Conservation (phyloP, 2,113 vertebrate species). For the Meriones unguiculatus region DNA sequence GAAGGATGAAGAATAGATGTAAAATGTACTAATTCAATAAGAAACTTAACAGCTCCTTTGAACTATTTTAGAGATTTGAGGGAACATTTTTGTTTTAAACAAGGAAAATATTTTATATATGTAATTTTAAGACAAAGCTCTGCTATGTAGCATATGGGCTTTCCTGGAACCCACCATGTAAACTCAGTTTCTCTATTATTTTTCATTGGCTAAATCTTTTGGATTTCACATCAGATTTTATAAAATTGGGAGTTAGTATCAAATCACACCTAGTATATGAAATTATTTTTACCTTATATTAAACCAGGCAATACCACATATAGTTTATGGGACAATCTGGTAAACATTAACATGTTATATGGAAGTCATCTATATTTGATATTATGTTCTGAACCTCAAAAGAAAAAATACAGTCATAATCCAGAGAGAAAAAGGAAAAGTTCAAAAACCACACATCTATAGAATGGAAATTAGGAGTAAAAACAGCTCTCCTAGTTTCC, state of each 20-base stretch:
- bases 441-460: background rate
- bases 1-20: background rate
- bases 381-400: constrained; percentile 6
- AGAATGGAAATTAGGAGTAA: background rate
- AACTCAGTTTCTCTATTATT: background rate
- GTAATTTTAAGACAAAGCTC: background rate
- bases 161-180: background rate
- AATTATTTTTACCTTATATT: too few species aligned
- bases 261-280: too few species aligned
- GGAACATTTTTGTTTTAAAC: background rate
- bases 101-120: background rate
- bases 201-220: too few species aligned
- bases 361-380: background rate
- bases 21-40: background rate
- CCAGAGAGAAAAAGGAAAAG: background rate
- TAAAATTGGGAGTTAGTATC: too few species aligned
- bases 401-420: background rate
- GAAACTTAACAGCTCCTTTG: background rate
- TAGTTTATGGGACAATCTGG: background rate
- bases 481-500: background rate
- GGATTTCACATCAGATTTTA: too few species aligned
- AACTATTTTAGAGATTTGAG: background rate
- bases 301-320: background rate
- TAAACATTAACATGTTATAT: background rate
- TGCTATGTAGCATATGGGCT: background rate